Conservation (phyloP, 2,888 invertebrate species). For the Nomada ferruginata region DNA sequence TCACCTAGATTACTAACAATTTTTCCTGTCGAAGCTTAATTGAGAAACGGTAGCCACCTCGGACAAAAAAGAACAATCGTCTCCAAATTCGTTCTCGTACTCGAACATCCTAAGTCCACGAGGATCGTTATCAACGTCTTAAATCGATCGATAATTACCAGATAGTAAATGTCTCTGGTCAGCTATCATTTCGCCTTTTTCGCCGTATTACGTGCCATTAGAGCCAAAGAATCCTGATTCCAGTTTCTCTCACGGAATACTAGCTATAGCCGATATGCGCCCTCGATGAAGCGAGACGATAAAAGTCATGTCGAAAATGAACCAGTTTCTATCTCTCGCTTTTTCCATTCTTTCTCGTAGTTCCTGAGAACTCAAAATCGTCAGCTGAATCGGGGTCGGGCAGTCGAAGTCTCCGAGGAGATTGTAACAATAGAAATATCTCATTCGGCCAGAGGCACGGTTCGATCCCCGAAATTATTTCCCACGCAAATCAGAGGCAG, state of each 20-base stretch:
- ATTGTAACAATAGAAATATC: slow-evolving; percentile 37
- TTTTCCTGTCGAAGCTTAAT: not conserved
- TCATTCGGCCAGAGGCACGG: slow-evolving; percentile 1
- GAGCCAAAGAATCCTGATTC: slow-evolving; percentile 27
- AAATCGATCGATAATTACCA: slow-evolving; percentile 34
- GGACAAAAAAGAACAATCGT: not conserved
- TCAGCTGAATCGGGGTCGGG: not conserved
- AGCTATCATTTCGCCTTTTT: slow-evolving; percentile 12
- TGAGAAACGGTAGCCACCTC: not conserved
- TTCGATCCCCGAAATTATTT: slow-evolving; percentile 41
- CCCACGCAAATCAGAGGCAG: slow-evolving; percentile 10
- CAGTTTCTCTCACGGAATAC: not conserved
- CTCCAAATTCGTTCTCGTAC: not conserved
- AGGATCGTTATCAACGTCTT: not conserved
- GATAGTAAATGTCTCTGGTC: not conserved
- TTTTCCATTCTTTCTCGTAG: not conserved
- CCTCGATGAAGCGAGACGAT: slow-evolving; percentile 25
- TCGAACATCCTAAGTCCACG: not conserved
- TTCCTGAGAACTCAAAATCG: slow-evolving; percentile 22
- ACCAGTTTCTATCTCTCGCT: not conserved
- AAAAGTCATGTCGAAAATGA: slow-evolving; percentile 32
- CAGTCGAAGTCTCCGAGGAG: slow-evolving; percentile 10
- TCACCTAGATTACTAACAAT: no score
- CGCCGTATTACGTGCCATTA: slow-evolving; percentile 38
- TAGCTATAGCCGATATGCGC: not conserved